These are phyloP conservation scores for Calephelis nemesis DNA, from an alignment of 1,140 invertebrate genomes.

Conservation along the genomic window DNA sequence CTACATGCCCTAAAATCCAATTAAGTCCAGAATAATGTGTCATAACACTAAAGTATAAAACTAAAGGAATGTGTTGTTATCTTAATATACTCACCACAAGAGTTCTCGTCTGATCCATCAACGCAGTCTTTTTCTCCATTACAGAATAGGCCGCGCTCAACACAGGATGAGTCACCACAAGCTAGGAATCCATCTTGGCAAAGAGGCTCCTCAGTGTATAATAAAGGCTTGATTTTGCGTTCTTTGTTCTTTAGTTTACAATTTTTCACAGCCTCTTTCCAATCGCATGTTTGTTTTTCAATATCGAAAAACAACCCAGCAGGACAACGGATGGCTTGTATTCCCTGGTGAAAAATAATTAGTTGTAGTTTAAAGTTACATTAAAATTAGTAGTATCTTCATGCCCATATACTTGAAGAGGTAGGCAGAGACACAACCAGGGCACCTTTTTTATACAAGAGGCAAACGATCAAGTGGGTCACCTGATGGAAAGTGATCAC, in stretches of 20 bases:
- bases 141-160: slow-evolving; percentile 95
- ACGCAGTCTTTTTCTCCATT: slow-evolving; percentile 94
- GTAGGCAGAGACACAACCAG: no score
- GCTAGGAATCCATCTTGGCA: slow-evolving; percentile 92
- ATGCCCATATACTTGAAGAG: no score
- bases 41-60: not conserved
- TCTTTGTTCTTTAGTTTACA: slow-evolving; percentile 95
- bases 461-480: no score
- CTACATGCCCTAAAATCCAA: no score
- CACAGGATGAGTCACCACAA: slow-evolving; percentile 92
- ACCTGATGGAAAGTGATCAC: no score
- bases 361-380: not conserved
- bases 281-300: slow-evolving; percentile 97
- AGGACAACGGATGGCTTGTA: slow-evolving; percentile 95
- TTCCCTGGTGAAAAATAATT: slow-evolving; percentile 81
- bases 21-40: no score
- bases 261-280: slow-evolving; percentile 96
- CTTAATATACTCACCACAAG: slow-evolving; percentile 87
- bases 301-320: slow-evolving; percentile 96
- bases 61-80: not conserved
- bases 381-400: no score
- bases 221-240: slow-evolving; percentile 91
- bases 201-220: slow-evolving; percentile 94
- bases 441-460: no score
- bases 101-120: slow-evolving; percentile 94